Evolutionary conservation across 2,113 vertebrate genomes (phyloP).

Genomic region (Eptesicus fuscus): DNA sequence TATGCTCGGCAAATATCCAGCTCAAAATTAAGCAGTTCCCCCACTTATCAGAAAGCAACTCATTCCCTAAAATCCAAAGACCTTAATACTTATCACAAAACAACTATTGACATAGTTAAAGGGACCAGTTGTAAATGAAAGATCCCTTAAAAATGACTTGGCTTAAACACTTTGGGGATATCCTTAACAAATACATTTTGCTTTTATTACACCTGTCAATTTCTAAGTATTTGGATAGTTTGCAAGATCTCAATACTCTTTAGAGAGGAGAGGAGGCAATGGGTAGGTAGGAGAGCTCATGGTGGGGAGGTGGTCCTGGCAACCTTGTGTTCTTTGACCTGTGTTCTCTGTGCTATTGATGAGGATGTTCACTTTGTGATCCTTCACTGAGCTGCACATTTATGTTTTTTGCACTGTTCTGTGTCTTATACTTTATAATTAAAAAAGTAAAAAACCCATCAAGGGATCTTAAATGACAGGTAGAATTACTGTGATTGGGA

Average conservation of each 20-base stretch:
- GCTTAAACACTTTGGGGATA: not conserved
- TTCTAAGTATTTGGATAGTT: not conserved
- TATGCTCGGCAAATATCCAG: not conserved
- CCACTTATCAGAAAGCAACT: not conserved
- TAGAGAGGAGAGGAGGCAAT: not conserved
- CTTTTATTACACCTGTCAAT: not conserved
- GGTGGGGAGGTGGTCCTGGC: not conserved
- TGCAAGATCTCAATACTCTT: not conserved
- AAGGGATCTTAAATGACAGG: not conserved
- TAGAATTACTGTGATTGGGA: not conserved
- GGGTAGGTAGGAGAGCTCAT: too few species aligned
- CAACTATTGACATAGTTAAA: not conserved
- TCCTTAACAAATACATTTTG: not conserved
- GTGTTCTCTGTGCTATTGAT: not conserved
- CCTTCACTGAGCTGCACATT: not conserved
- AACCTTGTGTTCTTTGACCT: not conserved
- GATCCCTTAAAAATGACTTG: not conserved
- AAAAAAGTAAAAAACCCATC: not conserved
- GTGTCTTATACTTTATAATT: not conserved
- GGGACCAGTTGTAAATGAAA: not conserved
- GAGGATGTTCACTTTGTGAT: not conserved
- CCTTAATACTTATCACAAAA: not conserved
- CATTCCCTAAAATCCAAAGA: not conserved
- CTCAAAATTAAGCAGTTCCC: not conserved
- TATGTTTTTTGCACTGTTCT: not conserved